phyloP scores from a whole-genome alignment of 2,113 vertebrate species.

The Xenus cinereus region DNA sequence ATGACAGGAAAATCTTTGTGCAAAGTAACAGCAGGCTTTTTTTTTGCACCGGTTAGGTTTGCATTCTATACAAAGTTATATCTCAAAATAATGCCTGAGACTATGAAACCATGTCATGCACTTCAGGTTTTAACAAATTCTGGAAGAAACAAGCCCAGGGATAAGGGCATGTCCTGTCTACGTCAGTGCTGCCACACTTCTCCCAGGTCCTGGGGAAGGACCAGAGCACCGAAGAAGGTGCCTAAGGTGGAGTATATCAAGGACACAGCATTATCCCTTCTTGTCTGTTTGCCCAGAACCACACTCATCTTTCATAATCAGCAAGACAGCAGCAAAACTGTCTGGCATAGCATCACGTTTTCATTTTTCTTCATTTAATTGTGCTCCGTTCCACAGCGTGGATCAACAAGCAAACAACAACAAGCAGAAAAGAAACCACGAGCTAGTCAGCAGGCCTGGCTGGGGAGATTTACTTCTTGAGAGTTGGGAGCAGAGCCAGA shows the following conservation, averaged over 20 bases:
- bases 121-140: neutral
- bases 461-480: neutral
- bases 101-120: neutral
- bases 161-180: neutral
- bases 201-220: neutral
- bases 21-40: neutral
- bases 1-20: neutral
- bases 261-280: neutral
- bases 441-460: neutral
- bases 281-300: conserved; percentile 48
- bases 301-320: conserved; percentile 59
- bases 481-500: neutral
- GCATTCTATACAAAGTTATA: neutral
- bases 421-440: neutral
- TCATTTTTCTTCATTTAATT: conserved; percentile 64
- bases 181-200: neutral
- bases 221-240: neutral
- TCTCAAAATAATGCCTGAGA: neutral
- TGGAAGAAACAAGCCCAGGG: neutral
- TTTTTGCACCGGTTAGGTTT: neutral
- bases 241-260: neutral
- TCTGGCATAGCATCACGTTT: conserved; percentile 1
- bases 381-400: neutral
- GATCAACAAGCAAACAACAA: conserved; percentile 48
- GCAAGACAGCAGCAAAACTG: conserved; percentile 47